Conservation (phyloP, 2,888 invertebrate species). For the Lasioglossum vierecki region DNA sequence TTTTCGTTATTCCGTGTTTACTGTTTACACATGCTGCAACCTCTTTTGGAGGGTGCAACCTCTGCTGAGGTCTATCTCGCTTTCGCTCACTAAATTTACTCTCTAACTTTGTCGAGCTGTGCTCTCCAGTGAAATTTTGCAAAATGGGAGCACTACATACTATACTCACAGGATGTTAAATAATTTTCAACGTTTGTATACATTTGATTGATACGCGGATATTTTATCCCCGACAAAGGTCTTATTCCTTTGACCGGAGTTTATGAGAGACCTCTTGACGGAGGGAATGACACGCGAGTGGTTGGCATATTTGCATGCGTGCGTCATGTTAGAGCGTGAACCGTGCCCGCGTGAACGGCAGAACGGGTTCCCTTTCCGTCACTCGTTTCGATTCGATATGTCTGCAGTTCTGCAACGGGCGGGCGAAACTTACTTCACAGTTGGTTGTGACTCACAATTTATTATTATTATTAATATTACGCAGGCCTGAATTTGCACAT, state of each 20-base stretch:
- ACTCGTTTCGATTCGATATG: conserved; percentile 1
- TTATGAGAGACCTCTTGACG: conserved; percentile 15
- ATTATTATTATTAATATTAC: not conserved
- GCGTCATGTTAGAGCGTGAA: conserved; percentile 30
- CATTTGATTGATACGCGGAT: not conserved
- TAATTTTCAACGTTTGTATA: not conserved
- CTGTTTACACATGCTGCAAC: too few species aligned
- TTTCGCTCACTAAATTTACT: not conserved
- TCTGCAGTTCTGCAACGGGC: not conserved
- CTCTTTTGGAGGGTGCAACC: too few species aligned
- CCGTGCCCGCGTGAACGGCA: conserved; percentile 42
- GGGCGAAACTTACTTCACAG: not conserved
- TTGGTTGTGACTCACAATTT: not conserved
- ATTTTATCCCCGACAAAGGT: not conserved
- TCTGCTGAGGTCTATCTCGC: too few species aligned
- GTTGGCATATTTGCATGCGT: conserved; percentile 28
- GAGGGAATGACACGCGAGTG: conserved; percentile 15
- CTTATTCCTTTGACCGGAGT: not conserved
- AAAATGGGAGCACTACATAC: not conserved
- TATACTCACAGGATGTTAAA: not conserved
- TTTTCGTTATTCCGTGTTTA: too few species aligned
- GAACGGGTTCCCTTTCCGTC: conserved; percentile 54
- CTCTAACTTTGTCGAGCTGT: too few species aligned
- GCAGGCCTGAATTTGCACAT: not conserved
- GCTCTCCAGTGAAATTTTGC: not conserved